These are phyloP conservation scores for Odontesthes bonariensis DNA, from an alignment of 2,113 vertebrate genomes.

Conservation along the genomic window DNA sequence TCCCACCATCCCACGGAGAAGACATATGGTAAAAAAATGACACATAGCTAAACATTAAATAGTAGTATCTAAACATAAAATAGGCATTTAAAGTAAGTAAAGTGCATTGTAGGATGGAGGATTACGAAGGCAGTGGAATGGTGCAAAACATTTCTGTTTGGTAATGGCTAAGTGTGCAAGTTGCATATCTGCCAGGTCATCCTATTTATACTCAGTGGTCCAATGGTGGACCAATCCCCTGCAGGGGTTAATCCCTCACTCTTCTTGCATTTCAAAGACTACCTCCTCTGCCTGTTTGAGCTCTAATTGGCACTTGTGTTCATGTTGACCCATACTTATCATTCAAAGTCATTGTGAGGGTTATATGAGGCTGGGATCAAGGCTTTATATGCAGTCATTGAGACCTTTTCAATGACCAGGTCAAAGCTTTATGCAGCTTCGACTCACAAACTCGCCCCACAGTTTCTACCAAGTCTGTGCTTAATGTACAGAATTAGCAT, in stretches of 20 bases:
- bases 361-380: constrained; percentile 5
- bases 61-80: no score
- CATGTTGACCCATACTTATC: constrained; percentile 13
- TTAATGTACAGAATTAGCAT: background rate
- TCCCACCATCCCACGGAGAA: no score
- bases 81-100: no score
- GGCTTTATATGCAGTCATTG: background rate
- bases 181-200: background rate
- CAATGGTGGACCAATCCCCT: background rate
- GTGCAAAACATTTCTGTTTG: no score
- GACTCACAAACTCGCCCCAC: background rate
- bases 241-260: constrained; percentile 40
- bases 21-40: no score
- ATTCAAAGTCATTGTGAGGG: constrained; percentile 28
- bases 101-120: no score
- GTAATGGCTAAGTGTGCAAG: no score
- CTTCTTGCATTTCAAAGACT: constrained; percentile 50
- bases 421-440: background rate
- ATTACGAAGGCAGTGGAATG: no score
- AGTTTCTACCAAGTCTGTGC: background rate
- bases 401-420: background rate
- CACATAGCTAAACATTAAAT: no score
- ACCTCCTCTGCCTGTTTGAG: constrained; percentile 11
- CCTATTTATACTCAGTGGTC: background rate
- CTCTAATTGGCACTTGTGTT: constrained; percentile 28